These are phyloP conservation scores for Brachypteracias leptosomus DNA, from an alignment of 2,113 vertebrate species.

Conservation along the genomic window DNA sequence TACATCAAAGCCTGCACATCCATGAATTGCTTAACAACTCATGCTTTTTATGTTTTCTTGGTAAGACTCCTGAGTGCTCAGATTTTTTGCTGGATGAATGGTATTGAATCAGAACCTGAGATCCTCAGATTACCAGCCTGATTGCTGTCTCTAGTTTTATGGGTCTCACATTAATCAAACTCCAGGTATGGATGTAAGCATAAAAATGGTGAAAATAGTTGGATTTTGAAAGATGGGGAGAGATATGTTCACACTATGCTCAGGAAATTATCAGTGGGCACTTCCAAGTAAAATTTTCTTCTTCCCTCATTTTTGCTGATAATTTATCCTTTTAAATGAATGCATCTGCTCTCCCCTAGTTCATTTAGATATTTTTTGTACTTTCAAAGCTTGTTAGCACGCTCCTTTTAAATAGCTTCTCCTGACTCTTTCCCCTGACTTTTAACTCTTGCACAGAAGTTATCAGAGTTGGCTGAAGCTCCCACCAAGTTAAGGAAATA, in stretches of 20 bases:
- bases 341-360: not conserved
- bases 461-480: not conserved
- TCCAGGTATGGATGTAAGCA: not conserved
- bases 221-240: not conserved
- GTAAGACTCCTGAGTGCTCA: not conserved
- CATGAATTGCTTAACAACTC: not conserved
- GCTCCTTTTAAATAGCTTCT: not conserved
- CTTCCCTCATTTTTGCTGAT: not conserved
- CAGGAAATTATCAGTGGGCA: not conserved
- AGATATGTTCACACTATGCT: not conserved
- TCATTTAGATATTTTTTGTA: not conserved
- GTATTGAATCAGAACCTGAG: not conserved
- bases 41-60: not conserved
- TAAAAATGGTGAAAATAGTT: not conserved
- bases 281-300: not conserved
- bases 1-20: not conserved
- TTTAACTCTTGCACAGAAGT: not conserved
- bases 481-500: not conserved
- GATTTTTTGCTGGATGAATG: not conserved
- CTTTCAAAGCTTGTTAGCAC: not conserved
- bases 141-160: not conserved
- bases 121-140: not conserved
- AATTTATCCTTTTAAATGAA: not conserved
- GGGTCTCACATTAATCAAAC: not conserved
- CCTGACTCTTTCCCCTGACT: not conserved